Conservation (phyloP, 2,888 invertebrate genomes). For the Cerceris ruficornis region DNA sequence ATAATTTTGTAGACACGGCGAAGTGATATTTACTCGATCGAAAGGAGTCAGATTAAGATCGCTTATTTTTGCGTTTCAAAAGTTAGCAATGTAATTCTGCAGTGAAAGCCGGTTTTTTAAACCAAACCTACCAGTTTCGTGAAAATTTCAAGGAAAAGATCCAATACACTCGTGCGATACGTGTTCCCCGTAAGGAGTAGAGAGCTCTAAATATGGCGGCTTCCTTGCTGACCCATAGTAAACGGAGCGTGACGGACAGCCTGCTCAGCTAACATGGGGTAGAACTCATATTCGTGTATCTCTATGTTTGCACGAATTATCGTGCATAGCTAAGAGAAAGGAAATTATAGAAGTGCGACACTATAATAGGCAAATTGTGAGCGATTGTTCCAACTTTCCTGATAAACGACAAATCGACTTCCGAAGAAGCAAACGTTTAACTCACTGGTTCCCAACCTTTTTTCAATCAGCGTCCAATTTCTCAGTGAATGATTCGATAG, state of each 20-base stretch:
- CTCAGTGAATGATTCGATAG: no score
- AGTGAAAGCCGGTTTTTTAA: not conserved
- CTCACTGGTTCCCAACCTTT: no score
- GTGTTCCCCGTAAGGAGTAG: slow-evolving; percentile 4
- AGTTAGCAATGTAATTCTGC: not conserved
- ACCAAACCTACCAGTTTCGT: slow-evolving; percentile 16
- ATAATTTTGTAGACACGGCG: no score
- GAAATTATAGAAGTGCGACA: slow-evolving; percentile 22
- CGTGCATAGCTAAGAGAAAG: slow-evolving; percentile 20
- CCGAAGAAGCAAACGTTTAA: no score
- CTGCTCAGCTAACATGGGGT: slow-evolving; percentile 57
- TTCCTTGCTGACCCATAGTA: slow-evolving; percentile 60
- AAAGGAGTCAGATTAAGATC: no score
- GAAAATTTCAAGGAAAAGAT: slow-evolving; percentile 15
- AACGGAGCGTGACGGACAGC: slow-evolving; percentile 72
- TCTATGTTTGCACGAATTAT: not conserved
- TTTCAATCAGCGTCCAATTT: no score
- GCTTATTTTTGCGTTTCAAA: not conserved
- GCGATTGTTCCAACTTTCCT: no score
- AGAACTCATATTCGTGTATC: slow-evolving; percentile 39
- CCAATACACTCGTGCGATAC: not conserved
- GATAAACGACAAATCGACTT: no score
- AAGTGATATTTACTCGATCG: no score
- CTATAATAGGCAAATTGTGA: no score
- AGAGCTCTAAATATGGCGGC: slow-evolving; percentile 39